Evolutionary conservation across 2,113 vertebrate species (phyloP).

Genomic region (Corvus moneduloides): DNA sequence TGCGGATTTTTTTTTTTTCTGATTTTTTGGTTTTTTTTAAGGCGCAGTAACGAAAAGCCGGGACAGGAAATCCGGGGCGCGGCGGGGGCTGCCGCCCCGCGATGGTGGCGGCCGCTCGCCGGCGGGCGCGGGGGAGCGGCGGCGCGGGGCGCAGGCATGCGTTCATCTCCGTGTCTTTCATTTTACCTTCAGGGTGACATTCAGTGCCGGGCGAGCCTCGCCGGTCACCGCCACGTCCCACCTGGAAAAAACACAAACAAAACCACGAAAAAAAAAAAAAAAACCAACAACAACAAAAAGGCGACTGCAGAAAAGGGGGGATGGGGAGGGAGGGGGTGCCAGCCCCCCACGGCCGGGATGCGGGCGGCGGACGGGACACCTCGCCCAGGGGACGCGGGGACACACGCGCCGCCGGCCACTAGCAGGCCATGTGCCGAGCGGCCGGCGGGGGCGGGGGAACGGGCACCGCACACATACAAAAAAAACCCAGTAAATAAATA

Average conservation of each 20-base stretch:
- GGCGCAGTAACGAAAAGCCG: no score
- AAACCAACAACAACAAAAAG: neutral
- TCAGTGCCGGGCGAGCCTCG: constrained; percentile 67
- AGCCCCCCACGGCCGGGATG: neutral
- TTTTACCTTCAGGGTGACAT: constrained; percentile 77
- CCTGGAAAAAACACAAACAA: constrained; percentile 27
- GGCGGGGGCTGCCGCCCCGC: neutral
- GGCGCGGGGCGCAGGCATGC: constrained; percentile 48
- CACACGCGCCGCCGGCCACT: neutral
- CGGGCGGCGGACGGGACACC: constrained; percentile 1
- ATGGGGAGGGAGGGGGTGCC: neutral
- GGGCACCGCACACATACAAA: neutral
- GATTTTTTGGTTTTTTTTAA: no score
- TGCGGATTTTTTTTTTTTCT: no score
- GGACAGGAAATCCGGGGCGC: no score
- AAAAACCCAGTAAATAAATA: neutral
- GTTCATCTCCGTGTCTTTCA: constrained; percentile 77
- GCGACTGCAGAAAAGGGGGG: neutral
- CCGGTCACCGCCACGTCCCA: constrained; percentile 61
- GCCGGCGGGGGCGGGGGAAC: neutral
- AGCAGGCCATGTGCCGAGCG: constrained; percentile 13
- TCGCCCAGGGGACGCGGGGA: neutral
- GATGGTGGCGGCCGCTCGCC: neutral
- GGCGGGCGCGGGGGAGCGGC: constrained; percentile 40
- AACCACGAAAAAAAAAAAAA: neutral